Conservation (phyloP, 2,888 invertebrate genomes). For the Cacoxenus indagator region DNA sequence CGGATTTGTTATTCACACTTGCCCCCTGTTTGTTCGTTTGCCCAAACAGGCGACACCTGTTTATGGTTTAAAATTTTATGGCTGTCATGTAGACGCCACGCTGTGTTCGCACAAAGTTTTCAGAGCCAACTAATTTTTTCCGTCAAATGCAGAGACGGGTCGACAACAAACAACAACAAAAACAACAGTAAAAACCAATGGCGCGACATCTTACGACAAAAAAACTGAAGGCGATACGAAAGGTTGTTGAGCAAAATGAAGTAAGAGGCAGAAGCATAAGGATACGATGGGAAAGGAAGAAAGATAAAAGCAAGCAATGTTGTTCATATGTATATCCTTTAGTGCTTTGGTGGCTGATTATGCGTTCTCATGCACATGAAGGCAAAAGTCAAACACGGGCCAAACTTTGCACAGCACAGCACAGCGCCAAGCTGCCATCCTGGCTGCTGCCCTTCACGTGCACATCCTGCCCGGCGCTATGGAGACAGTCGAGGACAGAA, state of each 20-base stretch:
- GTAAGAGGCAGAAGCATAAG: constrained; percentile 35
- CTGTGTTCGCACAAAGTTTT: constrained; percentile 55
- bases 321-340: background rate
- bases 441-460: constrained; percentile 8
- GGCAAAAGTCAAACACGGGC: constrained; percentile 59
- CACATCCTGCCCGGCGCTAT: background rate
- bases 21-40: no score
- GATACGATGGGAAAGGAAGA: background rate
- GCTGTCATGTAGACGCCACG: constrained; percentile 40
- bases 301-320: background rate
- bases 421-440: background rate
- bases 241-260: constrained; percentile 60
- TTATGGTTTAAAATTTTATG: constrained; percentile 62
- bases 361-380: constrained; percentile 62
- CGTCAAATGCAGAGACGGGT: constrained; percentile 59
- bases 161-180: constrained; percentile 10
- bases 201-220: constrained; percentile 31
- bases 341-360: constrained; percentile 43
- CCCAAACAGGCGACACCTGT: no score
- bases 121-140: constrained; percentile 63
- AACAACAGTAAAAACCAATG: constrained; percentile 27
- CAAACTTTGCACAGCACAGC: constrained; percentile 48
- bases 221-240: constrained; percentile 45
- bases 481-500: background rate
- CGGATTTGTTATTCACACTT: no score